Base-by-base conservation (phyloP, 2,888 invertebrate genomes). In the Ornithoptera priamus region DNA sequence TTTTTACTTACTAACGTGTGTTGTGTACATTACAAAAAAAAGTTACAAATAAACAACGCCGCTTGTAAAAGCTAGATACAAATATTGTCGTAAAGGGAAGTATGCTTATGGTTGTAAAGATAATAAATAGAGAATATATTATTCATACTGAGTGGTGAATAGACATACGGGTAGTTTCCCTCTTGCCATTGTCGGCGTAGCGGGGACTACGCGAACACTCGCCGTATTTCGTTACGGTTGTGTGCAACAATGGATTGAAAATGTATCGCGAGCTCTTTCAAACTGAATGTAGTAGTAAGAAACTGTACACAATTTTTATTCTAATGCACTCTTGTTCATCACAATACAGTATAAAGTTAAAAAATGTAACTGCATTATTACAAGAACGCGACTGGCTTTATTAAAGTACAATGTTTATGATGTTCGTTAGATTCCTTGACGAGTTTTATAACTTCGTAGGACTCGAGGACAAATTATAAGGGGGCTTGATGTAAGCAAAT, bases 81-180 rank as follows among this genome's bases (percentile, higher is more conserved):
- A n/a, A 63, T 8, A 57, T 36, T 17, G 18, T 17, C 5, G 50
- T 7, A 50, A 50, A 50, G 50, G 17, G 3, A 50, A 18, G 42
- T 58, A 2, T 18, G 65, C 22, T 58, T 66, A 22, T 36, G n/a
- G 36, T 50, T 53, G 39, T 39, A 53, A 61, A 53, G 46, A 62
- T 61, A 53, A 67, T 62, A 24, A 62, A 67, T 67, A 57, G 39
- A 63, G 15, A 24, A 59, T 57, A 57, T 46, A 46, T 24, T 62
- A 57, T 62, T 62, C 42, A 62, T 56, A 57, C 24, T 18, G 22
- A 17, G 56, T 24, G 56, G 42, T 56, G 67, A 67, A 62, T 56
- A 67, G 57, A 67, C 62, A 62, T 57, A 57, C 50, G 42, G 61
- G 42, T 15, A 36, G 56, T 56, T 61, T 62, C 67, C 56, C 24